phyloP scores from a whole-genome alignment of 2,888 invertebrate genomes.

The Sympetrum striolatum region DNA sequence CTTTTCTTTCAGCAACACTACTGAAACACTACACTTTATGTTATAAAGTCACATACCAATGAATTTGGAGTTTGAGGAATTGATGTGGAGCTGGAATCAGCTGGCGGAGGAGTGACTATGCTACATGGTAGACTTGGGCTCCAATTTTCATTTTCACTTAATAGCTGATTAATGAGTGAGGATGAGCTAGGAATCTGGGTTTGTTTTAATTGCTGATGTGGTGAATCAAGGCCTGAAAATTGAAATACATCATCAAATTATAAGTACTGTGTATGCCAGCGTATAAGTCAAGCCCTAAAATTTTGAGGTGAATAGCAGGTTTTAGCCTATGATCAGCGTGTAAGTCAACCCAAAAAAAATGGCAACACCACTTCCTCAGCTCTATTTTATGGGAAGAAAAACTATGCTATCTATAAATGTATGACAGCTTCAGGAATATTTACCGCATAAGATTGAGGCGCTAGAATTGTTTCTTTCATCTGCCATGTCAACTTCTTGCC shows the following conservation, averaged over 20 bases:
- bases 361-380: too few relatives aligned
- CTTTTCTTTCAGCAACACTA: constrained; percentile 12
- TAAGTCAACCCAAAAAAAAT: too few relatives aligned
- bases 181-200: constrained; percentile 10
- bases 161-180: constrained; percentile 1
- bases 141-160: constrained; percentile 51
- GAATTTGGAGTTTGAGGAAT: constrained; percentile 63
- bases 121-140: constrained; percentile 53
- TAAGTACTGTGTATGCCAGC: not conserved
- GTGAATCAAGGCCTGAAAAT: constrained; percentile 1
- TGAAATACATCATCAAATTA: not conserved
- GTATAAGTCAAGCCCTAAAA: too few relatives aligned
- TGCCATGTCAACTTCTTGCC: too few relatives aligned
- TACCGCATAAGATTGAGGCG: too few relatives aligned
- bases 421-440: too few relatives aligned
- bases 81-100: constrained; percentile 59
- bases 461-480: too few relatives aligned
- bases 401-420: too few relatives aligned
- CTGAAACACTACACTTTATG: not conserved
- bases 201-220: constrained; percentile 19
- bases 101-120: constrained; percentile 57
- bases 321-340: too few relatives aligned
- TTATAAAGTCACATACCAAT: constrained; percentile 51
- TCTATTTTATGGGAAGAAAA: too few relatives aligned
- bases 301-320: too few relatives aligned